phyloP scores from a whole-genome alignment of 2,113 vertebrate genomes.

The Rousettus leschenaultii region DNA sequence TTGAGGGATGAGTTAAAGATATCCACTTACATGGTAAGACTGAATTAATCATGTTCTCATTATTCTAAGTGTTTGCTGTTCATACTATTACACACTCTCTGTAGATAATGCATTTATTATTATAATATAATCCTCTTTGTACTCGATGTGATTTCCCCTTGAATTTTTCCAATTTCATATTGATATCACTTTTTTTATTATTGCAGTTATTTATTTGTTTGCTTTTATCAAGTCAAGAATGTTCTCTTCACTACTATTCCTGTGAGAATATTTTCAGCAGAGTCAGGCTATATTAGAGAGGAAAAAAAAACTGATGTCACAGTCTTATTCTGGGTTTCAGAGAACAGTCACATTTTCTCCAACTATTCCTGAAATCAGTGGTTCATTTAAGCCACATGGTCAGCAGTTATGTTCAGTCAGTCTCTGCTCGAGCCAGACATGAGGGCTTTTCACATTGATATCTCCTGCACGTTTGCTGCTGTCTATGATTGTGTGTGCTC shows the following conservation, averaged over 20 bases:
- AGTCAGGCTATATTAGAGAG: background rate
- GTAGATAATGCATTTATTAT: background rate
- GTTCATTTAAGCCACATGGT: background rate
- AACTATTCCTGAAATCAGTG: background rate
- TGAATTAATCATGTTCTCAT: background rate
- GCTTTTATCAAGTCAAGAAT: background rate
- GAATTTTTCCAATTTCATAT: background rate
- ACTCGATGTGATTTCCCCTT: background rate
- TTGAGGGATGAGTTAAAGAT: background rate
- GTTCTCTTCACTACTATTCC: background rate
- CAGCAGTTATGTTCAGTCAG: background rate
- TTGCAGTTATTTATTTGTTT: background rate
- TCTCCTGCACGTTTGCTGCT: rapidly evolving
- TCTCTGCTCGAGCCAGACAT: background rate
- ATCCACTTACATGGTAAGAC: background rate
- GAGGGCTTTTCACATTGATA: background rate
- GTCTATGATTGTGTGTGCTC: background rate
- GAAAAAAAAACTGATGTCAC: background rate
- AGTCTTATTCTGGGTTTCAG: background rate
- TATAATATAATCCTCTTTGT: background rate
- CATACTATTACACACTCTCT: background rate
- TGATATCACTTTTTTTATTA: background rate
- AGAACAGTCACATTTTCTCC: background rate
- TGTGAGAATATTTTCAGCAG: background rate
- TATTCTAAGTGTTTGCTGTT: background rate